Percentiles rank a stretch among this genome's conserved stretches.
Evolutionary conservation across 2,113 vertebrate genomes (phyloP).

Genomic region (Turnix velox): DNA sequence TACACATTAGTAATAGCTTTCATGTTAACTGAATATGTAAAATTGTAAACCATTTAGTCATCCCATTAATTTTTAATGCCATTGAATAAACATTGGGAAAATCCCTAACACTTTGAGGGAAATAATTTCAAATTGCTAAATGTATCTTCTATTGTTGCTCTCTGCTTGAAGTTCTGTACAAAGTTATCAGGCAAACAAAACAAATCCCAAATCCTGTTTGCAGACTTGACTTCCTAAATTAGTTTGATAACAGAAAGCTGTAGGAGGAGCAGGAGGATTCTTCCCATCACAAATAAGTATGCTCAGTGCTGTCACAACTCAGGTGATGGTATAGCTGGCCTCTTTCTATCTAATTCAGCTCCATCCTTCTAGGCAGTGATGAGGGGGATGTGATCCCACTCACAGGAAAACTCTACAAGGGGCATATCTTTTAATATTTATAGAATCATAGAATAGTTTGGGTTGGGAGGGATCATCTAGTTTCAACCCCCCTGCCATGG

Average conservation of each 20-base stretch:
- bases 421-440: background rate
- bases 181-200: background rate
- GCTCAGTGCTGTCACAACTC: background rate
- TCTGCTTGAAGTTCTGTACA: background rate
- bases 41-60: slow-evolving; percentile 16
- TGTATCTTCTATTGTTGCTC: background rate
- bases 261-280: background rate
- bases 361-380: background rate
- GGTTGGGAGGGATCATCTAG: too few species aligned
- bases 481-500: too few species aligned
- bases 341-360: background rate
- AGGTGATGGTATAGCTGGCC: rapidly evolving
- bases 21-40: background rate
- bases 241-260: background rate
- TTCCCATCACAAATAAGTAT: background rate
- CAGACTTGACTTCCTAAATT: background rate
- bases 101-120: background rate
- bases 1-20: slow-evolving; percentile 14
- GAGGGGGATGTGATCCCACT: background rate
- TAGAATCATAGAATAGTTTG: too few species aligned
- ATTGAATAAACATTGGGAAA: background rate
- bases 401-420: background rate
- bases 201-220: background rate
- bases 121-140: background rate
- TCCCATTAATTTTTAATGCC: slow-evolving; percentile 27